phyloP scores from a whole-genome alignment of 2,113 vertebrate genomes.

The Microcebus griseorufus region DNA sequence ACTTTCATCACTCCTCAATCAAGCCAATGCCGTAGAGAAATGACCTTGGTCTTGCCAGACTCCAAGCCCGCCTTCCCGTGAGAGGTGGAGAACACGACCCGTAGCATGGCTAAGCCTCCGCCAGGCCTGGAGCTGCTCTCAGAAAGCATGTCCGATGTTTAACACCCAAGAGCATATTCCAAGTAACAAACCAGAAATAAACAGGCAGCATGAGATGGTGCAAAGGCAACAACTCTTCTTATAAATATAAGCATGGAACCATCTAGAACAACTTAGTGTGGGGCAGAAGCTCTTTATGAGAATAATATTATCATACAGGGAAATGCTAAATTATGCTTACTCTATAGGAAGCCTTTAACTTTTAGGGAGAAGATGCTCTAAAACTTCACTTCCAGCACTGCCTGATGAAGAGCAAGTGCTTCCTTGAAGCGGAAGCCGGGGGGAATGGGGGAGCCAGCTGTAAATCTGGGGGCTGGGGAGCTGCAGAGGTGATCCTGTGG shows the following conservation, averaged over 20 bases:
- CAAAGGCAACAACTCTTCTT: not conserved
- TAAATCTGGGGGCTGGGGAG: rapidly evolving
- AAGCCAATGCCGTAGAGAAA: not conserved
- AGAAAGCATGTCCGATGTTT: rapidly evolving
- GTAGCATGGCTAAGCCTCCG: rapidly evolving
- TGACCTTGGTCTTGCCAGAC: not conserved
- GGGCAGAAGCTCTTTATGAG: not conserved
- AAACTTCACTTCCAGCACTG: too few species aligned
- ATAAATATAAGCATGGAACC: too few species aligned
- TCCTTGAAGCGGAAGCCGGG: not conserved
- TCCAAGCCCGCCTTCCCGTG: not conserved
- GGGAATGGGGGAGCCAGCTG: not conserved
- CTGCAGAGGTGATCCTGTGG: rapidly evolving
- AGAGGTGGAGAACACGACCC: too few species aligned
- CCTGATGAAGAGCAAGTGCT: not conserved
- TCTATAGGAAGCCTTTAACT: not conserved
- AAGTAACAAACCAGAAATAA: not conserved
- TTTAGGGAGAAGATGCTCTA: not conserved
- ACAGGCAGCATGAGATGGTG: rapidly evolving
- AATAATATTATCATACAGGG: not conserved
- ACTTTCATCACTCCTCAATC: not conserved
- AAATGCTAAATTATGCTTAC: not conserved
- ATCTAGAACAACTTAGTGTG: not conserved
- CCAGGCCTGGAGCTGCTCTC: not conserved
- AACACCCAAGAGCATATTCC: too few species aligned